Evolutionary conservation across 2,113 vertebrate genomes (phyloP).

Genomic region (chimpanzee (Pan troglodytes)): NHGRI_mPanTro3-v2.1_pri NC_072413.2:24759001-24759500

Average conservation of each 20-base stretch:
- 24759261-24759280: neutral
- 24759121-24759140: neutral
- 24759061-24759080: neutral
- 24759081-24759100: neutral
- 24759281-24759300: neutral
- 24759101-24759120: neutral
- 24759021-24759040: neutral
- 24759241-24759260: neutral
- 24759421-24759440: neutral
- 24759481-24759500: neutral
- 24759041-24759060: neutral
- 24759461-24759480: neutral
- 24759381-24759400: neutral
- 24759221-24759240: neutral
- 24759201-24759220: neutral
- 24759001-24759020: neutral
- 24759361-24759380: neutral
- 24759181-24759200: neutral
- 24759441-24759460: neutral
- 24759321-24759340: neutral
- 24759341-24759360: neutral
- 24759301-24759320: neutral
- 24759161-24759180: neutral
- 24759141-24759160: neutral
- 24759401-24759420: constrained; percentile 10